These are phyloP conservation scores for Plutomurus gul DNA, from an alignment of 1,140 invertebrate genomes.

Conservation along the genomic window DNA sequence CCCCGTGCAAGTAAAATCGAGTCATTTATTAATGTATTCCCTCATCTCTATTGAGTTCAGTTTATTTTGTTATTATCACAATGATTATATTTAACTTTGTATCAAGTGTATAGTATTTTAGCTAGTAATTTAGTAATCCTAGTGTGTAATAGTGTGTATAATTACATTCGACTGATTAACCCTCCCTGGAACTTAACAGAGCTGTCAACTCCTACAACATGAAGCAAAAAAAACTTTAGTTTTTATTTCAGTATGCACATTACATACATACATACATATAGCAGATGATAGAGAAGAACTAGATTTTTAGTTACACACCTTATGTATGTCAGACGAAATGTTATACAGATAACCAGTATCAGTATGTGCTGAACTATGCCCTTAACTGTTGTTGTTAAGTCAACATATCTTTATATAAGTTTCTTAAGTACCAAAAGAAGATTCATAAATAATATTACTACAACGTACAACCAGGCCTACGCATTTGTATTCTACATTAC, in stretches of 20 bases:
- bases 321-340: slow-evolving; percentile 18
- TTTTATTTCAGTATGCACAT: not conserved
- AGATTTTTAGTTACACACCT: not conserved
- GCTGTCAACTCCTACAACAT: slow-evolving; percentile 11
- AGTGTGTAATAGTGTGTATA: not conserved
- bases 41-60: too few species aligned
- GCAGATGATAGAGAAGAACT: not conserved
- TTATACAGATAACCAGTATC: not conserved
- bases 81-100: slow-evolving; percentile 19
- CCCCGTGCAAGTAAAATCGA: not conserved
- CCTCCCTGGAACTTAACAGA: slow-evolving; percentile 28
- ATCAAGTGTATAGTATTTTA: not conserved
- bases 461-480: slow-evolving; percentile 21
- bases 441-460: slow-evolving; percentile 16
- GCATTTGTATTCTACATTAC: slow-evolving; percentile 22
- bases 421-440: not conserved
- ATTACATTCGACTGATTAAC: slow-evolving; percentile 14
- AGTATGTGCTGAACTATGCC: not conserved
- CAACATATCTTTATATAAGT: not conserved
- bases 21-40: not conserved
- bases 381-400: slow-evolving; percentile 19
- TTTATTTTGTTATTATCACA: slow-evolving; percentile 28
- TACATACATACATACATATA: not conserved
- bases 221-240: slow-evolving; percentile 10
- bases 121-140: not conserved